Percentiles rank a stretch among this genome's conserved stretches.
These are phyloP conservation scores for Idaea biselata DNA, from an alignment of 2,888 invertebrate species.

Conservation along the genomic window DNA sequence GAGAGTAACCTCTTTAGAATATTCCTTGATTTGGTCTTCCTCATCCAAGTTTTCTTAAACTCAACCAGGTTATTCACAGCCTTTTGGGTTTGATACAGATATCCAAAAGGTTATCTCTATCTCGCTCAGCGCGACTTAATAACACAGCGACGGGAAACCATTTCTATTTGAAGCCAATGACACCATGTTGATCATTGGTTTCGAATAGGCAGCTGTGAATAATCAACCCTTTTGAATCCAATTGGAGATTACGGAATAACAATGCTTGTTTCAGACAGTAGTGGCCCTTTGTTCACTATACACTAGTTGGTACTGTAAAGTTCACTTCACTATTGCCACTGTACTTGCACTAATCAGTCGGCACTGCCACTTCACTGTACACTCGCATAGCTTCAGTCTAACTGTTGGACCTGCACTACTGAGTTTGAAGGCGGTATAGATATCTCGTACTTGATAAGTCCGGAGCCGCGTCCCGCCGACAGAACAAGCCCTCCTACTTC, in stretches of 20 bases:
- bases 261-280: neutral
- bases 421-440: constrained; percentile 74
- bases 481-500: constrained; percentile 68
- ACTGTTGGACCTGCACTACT: constrained; percentile 72
- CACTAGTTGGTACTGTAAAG: neutral
- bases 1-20: too few species aligned
- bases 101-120: too few species aligned
- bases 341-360: neutral
- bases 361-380: constrained; percentile 8
- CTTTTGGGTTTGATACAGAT: too few species aligned
- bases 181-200: too few species aligned
- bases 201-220: too few species aligned
- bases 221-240: too few species aligned
- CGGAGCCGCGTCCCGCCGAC: constrained; percentile 65
- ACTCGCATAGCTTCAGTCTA: constrained; percentile 59
- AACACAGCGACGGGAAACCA: too few species aligned
- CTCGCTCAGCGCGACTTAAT: too few species aligned
- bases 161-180: too few species aligned
- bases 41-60: too few species aligned
- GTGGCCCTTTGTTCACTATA: neutral
- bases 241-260: neutral
- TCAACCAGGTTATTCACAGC: too few species aligned
- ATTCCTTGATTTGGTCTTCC: neutral
- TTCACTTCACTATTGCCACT: neutral
- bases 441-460: constrained; percentile 82